Percentiles rank a stretch among this genome's conserved stretches.
Conservation (phyloP, 2,888 invertebrate genomes). For the Polymixis lichenea region DNA sequence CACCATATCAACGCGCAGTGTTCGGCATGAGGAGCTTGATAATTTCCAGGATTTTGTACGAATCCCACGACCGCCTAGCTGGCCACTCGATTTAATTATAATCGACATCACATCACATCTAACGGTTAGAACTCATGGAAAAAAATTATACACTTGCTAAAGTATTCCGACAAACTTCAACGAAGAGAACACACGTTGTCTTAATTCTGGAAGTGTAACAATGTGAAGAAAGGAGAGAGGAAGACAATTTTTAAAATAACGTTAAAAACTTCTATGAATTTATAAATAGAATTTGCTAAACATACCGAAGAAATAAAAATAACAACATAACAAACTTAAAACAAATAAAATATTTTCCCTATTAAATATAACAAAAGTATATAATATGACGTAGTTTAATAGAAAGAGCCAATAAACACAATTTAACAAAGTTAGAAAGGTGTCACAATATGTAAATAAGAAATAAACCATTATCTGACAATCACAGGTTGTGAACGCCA, state of each 20-base stretch:
- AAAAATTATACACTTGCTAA: too few relatives aligned
- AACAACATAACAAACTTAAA: constrained; percentile 53
- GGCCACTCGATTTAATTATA: constrained; percentile 35
- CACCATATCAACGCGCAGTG: constrained; percentile 11
- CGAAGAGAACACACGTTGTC: neutral
- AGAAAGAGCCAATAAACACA: constrained; percentile 37
- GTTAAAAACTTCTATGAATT: constrained; percentile 15
- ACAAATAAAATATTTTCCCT: constrained; percentile 34
- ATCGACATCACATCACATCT: constrained; percentile 36
- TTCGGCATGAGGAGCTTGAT: constrained; percentile 38
- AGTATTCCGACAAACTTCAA: too few relatives aligned
- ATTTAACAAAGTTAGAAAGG: constrained; percentile 28
- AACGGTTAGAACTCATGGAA: neutral
- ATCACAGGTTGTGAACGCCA: constrained; percentile 33
- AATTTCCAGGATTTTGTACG: constrained; percentile 50
- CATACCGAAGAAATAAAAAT: constrained; percentile 37
- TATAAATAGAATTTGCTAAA: constrained; percentile 37
- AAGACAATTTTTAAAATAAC: constrained; percentile 5
- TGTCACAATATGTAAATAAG: constrained; percentile 41
- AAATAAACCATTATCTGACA: constrained; percentile 35
- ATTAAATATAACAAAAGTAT: constrained; percentile 43
- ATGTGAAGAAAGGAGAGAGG: neutral
- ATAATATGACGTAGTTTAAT: constrained; percentile 19
- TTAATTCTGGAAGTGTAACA: neutral
- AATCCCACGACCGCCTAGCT: constrained; percentile 36